Base-by-base conservation (phyloP, 1,140 invertebrate genomes). In the Glomeris maerens region DNA sequence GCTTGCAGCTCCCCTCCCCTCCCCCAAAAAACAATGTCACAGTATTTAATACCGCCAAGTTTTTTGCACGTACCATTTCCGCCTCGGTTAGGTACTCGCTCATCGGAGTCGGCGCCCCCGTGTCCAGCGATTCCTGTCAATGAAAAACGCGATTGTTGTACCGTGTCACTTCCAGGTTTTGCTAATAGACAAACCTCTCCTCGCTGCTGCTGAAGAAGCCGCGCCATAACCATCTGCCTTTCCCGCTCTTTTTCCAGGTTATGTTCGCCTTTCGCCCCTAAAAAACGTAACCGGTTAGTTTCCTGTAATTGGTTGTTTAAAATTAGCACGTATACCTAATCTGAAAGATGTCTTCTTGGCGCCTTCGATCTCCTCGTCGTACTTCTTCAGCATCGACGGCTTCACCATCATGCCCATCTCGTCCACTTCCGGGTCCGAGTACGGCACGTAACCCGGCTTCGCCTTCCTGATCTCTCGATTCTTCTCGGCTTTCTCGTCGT, bases 281-380 rank as follows among this genome's bases (percentile, higher is more conserved):
- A n/a, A n/a, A n/a, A n/a, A n/a, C n/a, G n/a, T n/a, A n/a, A n/a
- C n/a, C n/a, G n/a, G n/a, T n/a, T n/a, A n/a, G n/a, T n/a, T n/a
- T n/a, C n/a, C n/a, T n/a, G 27, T 21, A 39, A 26, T 42, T 25
- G 20, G 25, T 40, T 56, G 22, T 69, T 66, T 66, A 66, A 64
- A 55, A 62, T 57, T 26, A 69, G 50, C 2, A 55, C 28, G 50
- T n/a, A n/a, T 70, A 45, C 89, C 89, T 54, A 95, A 74, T 31
- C 76, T 66, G 71, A 98, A 98, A 40, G 77, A 81, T 40, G 81
- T 75, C 49, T 76, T 78, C 59, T 84, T 81, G 31, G 67, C 66
- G 1, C 87, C 88, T 41, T 84, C 78, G 39, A 98, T 83, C 67
- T 96, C 91, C 63, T 96, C 92, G 68, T 98, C 91, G 67, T 98